Percentiles rank a stretch among this genome's conserved stretches.
Conservation (phyloP, 2,113 vertebrate species). For the Daboia siamensis region DNA sequence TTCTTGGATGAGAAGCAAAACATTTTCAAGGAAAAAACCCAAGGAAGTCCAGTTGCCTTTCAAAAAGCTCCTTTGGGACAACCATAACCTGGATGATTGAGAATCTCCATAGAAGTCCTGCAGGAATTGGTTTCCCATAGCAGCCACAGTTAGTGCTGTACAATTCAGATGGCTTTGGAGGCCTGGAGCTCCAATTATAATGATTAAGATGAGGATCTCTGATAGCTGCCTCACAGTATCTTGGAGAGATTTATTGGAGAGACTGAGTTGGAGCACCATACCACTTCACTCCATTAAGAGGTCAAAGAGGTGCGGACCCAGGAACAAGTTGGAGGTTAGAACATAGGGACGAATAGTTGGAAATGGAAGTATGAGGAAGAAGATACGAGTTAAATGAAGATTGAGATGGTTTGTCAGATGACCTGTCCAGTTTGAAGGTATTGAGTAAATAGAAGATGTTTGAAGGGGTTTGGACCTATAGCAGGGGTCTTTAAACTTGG, state of each 20-base stretch:
- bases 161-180: background rate
- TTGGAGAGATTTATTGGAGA: background rate
- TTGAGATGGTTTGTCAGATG: background rate
- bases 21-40: too few species aligned
- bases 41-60: background rate
- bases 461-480: background rate
- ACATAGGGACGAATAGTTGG: background rate
- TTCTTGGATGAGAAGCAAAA: background rate
- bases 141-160: background rate
- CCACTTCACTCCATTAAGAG: background rate
- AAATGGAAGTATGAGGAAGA: background rate
- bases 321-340: background rate
- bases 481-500: too few species aligned
- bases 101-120: background rate
- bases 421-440: background rate
- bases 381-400: background rate
- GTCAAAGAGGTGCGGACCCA: background rate
- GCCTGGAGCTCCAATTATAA: background rate
- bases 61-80: background rate
- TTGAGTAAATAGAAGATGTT: background rate
- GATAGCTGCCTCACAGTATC: background rate
- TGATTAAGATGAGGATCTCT: background rate
- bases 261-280: background rate
- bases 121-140: background rate
- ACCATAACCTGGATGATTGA: background rate